Evolutionary conservation across 64 coral and sea anemone genomes (phyloP), one percentile per base, ranked within the genome.

Genomic region (Dendrophyllia cribrosa): DNA sequence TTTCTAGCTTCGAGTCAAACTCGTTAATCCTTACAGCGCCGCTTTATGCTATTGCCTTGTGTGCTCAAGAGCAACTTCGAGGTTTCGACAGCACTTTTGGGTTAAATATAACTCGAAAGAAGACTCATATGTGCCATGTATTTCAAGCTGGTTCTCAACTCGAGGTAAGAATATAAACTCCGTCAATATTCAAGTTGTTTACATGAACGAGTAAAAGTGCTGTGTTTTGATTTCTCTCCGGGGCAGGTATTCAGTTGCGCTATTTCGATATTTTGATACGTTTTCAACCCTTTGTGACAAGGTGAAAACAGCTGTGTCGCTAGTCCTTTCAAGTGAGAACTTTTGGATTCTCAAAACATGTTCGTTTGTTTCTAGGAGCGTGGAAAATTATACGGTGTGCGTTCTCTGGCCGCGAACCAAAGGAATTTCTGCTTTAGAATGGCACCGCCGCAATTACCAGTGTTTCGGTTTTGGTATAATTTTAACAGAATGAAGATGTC

Each of bases 61-160:
- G 96, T 92, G 96, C 89, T 16, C 91, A 98, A 25, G 96, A 98
- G 43, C 96, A 95, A 23, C 92, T 98, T 22, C 83, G 96, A 17
- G 96, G 96, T 58, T 98, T 93, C 75, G 96, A 98, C n/a, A 88
- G 91, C 3, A 84, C 74, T 4, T 98, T 95, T 89, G 96, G 92
- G 59, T 66, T 98, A 64, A 98, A 98, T 79, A 95, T 98, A 21
- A 98, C 96, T 8, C 76, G 96, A 51, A 98, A 91, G 34, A 98
- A 92, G 17, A 95, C 72, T 1, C 96, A 98, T 34, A 98, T 97
- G 95, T 97, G 95, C 44, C 95, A 97, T 25, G 95, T 93, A 59
- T 97, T 97, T 48, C 81, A 97, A 75, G 95, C 95, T 5, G 91
- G 95, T 0, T 97, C 95, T 0, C 82, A 92, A 76, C 92, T 97